A percentile compares a stretch with the other conserved stretches of the same genome.
Evolutionary conservation across 2,113 vertebrate species (phyloP).

Genomic region (Centropristis striata): DNA sequence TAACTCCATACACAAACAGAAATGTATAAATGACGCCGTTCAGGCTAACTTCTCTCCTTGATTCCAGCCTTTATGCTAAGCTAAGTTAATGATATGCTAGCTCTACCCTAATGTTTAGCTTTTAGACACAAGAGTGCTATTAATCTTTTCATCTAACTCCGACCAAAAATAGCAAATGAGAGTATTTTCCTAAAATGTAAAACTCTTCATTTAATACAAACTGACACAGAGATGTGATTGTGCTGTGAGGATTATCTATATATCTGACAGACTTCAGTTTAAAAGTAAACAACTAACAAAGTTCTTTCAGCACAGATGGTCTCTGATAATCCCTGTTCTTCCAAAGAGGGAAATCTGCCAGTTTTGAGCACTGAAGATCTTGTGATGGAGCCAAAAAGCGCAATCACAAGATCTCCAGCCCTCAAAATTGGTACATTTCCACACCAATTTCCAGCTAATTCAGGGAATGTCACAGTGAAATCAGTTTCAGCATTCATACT

Average conservation of each 20-base stretch:
- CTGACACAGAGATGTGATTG: background rate
- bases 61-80: background rate
- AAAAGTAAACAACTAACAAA: conserved; percentile 17
- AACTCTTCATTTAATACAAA: background rate
- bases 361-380: conserved; percentile 9
- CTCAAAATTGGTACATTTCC: conserved; percentile 25
- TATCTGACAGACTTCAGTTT: background rate
- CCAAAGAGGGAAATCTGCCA: background rate
- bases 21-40: conserved; percentile 4
- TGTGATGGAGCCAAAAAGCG: conserved; percentile 39
- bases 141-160: background rate
- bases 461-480: conserved; percentile 35
- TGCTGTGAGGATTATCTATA: background rate
- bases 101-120: background rate
- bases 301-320: conserved; percentile 29
- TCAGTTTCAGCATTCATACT: conserved; percentile 13
- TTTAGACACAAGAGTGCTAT: background rate
- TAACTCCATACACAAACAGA: background rate
- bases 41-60: background rate
- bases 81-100: background rate
- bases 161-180: background rate
- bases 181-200: background rate
- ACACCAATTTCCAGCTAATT: conserved; percentile 30
- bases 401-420: background rate
- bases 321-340: background rate